These are phyloP conservation scores for Rana temporaria DNA, from an alignment of 2,113 vertebrate genomes.

Conservation along the genomic window DNA sequence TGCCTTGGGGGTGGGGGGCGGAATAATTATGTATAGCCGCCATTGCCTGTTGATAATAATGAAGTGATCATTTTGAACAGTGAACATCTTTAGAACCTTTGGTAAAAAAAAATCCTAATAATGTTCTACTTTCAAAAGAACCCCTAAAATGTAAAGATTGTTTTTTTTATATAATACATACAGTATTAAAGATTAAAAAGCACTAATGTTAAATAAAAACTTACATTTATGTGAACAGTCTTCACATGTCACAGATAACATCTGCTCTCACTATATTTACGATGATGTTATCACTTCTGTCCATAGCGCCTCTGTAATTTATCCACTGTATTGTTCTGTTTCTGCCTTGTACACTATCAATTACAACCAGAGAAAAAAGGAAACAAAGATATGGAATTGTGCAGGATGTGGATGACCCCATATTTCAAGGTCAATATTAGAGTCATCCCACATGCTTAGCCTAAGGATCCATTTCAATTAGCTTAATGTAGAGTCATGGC, in stretches of 20 bases:
- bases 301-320: constrained; percentile 4
- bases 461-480: constrained; percentile 19
- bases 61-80: too few species aligned
- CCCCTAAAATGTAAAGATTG: too few species aligned
- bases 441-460: constrained; percentile 1
- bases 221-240: background rate
- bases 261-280: background rate
- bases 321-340: background rate
- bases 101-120: too few species aligned
- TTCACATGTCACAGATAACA: background rate
- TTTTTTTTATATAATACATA: too few species aligned
- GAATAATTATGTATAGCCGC: too few species aligned
- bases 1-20: too few species aligned
- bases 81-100: too few species aligned
- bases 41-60: too few species aligned
- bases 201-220: background rate
- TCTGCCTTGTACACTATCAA: background rate
- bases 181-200: too few species aligned
- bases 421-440: constrained; percentile 11
- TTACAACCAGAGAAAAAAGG: background rate
- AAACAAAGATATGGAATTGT: background rate
- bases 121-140: too few species aligned
- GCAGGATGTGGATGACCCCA: background rate
- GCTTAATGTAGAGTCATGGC: constrained; percentile 14
- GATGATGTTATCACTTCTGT: constrained; percentile 2